Evolutionary conservation across 2,797 vertebrate species (phyloP).

Genomic region (Tokudaia muenninki): DNA sequence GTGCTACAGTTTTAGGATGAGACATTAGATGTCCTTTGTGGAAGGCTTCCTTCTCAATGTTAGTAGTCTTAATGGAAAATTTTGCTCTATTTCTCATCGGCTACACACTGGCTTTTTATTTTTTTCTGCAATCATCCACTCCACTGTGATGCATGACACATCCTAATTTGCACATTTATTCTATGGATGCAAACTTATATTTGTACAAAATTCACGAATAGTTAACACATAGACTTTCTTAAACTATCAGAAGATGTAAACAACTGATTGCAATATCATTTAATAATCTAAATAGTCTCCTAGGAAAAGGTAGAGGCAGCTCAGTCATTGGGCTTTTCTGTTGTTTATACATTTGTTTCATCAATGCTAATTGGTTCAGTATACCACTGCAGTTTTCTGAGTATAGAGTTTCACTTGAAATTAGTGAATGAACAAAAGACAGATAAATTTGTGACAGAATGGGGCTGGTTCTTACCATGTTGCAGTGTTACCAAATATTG

Average conservation of each 20-base stretch:
- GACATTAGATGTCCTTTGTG: neutral
- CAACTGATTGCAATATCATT: neutral
- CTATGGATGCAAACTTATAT: neutral
- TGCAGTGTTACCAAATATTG: slow-evolving; percentile 68
- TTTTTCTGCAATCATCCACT: neutral
- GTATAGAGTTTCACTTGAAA: slow-evolving; percentile 54
- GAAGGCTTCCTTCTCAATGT: neutral
- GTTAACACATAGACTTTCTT: neutral
- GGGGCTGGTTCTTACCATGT: slow-evolving; percentile 9
- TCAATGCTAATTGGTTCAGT: neutral
- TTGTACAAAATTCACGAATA: neutral
- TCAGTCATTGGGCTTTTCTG: neutral
- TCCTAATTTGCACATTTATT: neutral
- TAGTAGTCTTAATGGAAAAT: neutral
- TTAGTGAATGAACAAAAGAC: slow-evolving; percentile 6
- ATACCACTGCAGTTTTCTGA: neutral
- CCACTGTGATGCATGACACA: neutral
- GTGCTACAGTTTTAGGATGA: neutral
- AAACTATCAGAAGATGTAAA: neutral
- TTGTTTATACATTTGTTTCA: slow-evolving; percentile 38
- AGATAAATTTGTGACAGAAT: slow-evolving; percentile 57
- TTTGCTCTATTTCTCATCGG: neutral
- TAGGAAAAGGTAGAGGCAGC: neutral
- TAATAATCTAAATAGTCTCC: neutral
- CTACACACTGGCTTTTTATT: neutral